Evolutionary conservation across 2,888 invertebrate species (phyloP).

Genomic region (Volucella inflata): DNA sequence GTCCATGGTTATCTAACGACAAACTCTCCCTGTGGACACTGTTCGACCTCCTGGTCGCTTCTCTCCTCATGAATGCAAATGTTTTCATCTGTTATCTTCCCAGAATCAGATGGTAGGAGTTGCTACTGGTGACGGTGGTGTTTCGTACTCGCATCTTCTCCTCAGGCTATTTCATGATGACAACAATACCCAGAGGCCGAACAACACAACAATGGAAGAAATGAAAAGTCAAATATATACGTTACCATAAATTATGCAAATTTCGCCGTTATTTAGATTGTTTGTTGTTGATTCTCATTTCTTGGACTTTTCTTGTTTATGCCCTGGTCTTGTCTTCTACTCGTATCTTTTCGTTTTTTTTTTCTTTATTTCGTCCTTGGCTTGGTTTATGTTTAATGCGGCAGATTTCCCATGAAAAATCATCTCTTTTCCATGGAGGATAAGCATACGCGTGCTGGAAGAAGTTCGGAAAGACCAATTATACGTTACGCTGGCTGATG

Average conservation of each 20-base stretch:
- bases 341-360: not conserved
- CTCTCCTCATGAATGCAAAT: constrained; percentile 61
- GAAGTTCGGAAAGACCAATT: constrained; percentile 39
- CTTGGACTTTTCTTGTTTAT: constrained; percentile 30
- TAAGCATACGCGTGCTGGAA: constrained; percentile 13
- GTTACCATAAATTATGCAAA: constrained; percentile 65
- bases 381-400: constrained; percentile 8
- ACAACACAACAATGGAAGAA: constrained; percentile 29
- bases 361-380: not conserved
- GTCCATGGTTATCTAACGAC: constrained; percentile 36
- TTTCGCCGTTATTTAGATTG: constrained; percentile 17
- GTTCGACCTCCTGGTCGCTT: constrained; percentile 13
- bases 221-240: constrained; percentile 51
- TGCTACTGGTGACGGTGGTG: not conserved
- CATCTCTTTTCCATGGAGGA: constrained; percentile 23
- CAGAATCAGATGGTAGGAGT: constrained; percentile 6
- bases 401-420: constrained; percentile 28
- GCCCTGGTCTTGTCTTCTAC: not conserved
- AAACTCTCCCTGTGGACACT: constrained; percentile 43
- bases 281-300: constrained; percentile 16
- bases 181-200: constrained; percentile 22
- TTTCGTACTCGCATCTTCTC: not conserved
- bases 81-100: constrained; percentile 35
- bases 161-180: constrained; percentile 16
- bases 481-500: constrained; percentile 18